Evolutionary conservation across 2,888 invertebrate genomes (phyloP), one percentile per base, ranked within the genome.

Genomic region (Punctoribates punctum): DNA sequence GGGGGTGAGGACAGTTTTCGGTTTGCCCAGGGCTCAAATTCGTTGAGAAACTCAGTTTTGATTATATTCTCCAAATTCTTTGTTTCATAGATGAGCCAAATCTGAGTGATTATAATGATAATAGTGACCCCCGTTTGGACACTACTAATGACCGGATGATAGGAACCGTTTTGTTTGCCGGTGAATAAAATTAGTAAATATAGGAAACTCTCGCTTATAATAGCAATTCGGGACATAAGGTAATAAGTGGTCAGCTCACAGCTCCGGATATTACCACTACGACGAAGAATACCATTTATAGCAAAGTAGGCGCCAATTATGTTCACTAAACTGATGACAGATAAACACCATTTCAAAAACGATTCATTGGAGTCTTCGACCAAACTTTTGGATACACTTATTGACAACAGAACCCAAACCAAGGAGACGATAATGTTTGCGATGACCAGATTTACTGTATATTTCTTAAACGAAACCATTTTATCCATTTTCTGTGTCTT

Each of bases 31-130:
- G 27, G 25, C 5, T 72, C 46, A 15, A 67, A 17, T 25, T 27
- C 46, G 20, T 72, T 27, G 25, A 1, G 17, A 17, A 15, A 25
- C 1, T 13, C 13, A 5, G 27, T 27, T 23, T 34, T 42, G 27
- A 15, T 15, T 25, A 72, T 27, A 25, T 17, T 20, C 48, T 72
- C 46, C 15, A 20, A 72, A 20, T 46, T 46, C 20, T 15, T 20
- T 1, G 72, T 72, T 46, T 72, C 72, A 15, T 72, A 72, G 8
- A 72, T 25, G 20, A 72, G 72, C 72, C 72, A 72, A 27, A 72
- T 72, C 9, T 72, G 72, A 38, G 48, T 27, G 17, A 72, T 17
- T 20, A 72, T 27, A 0, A 48, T 1, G 3, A 48, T 4, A 17
- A 72, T 72, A 15, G 72, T 46, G 8, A 72, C 48, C 2, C 46